Evolutionary conservation across 1,140 invertebrate species (phyloP).

Genomic region (Ips nitidus): DNA sequence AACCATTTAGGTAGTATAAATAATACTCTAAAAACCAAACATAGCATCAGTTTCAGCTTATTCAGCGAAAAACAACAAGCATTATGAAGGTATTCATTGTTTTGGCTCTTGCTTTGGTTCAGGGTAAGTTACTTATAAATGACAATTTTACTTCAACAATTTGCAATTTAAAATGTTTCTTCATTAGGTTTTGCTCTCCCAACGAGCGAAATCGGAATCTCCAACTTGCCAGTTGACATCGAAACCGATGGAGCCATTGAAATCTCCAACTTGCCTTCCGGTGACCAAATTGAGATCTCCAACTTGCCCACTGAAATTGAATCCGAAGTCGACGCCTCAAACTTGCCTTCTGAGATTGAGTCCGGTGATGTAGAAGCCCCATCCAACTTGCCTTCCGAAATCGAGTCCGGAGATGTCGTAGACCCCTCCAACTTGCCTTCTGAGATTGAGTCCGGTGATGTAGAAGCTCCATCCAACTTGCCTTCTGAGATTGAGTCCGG

Average conservation of each 20-base stretch:
- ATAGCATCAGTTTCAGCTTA: background rate
- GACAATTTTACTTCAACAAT: background rate
- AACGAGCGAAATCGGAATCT: constrained; percentile 9
- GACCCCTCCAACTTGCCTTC: too few species aligned
- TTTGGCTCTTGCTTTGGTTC: constrained; percentile 4
- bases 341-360: too few species aligned
- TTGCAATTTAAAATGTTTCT: background rate
- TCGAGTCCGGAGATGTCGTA: too few species aligned
- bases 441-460: too few species aligned
- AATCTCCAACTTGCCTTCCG: constrained; percentile 12
- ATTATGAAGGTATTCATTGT: constrained; percentile 4
- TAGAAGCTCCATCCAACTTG: too few species aligned
- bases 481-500: too few species aligned
- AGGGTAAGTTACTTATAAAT: background rate
- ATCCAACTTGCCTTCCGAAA: too few species aligned
- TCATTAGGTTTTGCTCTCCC: constrained; percentile 1
- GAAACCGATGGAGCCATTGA: background rate
- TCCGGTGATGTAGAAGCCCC: too few species aligned
- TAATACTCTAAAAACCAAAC: too few species aligned
- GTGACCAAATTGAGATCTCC: background rate
- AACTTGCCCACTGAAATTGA: background rate
- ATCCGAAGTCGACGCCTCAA: too few species aligned
- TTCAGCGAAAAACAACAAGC: background rate
- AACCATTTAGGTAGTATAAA: too few species aligned
- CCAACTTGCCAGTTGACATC: constrained; percentile 4